Conservation (phyloP, 2,797 vertebrate genomes). For the Acanthornis magna region DNA sequence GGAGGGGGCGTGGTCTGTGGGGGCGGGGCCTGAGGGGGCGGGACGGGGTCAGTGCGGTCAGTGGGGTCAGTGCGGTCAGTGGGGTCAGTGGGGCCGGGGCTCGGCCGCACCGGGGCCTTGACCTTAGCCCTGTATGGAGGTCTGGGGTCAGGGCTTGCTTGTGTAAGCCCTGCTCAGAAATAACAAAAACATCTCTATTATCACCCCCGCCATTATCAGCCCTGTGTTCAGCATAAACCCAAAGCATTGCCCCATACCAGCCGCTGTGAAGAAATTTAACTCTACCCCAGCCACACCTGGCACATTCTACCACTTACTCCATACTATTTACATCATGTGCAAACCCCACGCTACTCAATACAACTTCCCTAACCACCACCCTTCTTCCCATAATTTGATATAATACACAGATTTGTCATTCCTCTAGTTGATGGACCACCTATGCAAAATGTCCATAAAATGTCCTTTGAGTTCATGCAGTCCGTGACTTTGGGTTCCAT, state of each 20-base stretch:
- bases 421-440: accelerated
- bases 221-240: background rate
- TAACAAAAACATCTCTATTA: background rate
- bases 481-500: background rate
- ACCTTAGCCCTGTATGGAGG: accelerated
- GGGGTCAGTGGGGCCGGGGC: too few relatives aligned
- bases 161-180: background rate
- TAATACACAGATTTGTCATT: background rate
- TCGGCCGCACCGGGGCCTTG: accelerated
- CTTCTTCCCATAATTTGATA: background rate
- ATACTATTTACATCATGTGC: background rate
- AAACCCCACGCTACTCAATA: background rate
- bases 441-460: background rate
- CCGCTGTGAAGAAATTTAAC: background rate
- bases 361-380: background rate
- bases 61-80: background rate
- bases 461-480: background rate
- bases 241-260: background rate
- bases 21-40: background rate
- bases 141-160: too few relatives aligned
- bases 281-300: background rate
- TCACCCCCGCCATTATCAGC: background rate
- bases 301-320: background rate
- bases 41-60: background rate
- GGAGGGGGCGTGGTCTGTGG: too few relatives aligned